Conservation (phyloP, 2,888 invertebrate species). For the Maniola hyperantus region DNA sequence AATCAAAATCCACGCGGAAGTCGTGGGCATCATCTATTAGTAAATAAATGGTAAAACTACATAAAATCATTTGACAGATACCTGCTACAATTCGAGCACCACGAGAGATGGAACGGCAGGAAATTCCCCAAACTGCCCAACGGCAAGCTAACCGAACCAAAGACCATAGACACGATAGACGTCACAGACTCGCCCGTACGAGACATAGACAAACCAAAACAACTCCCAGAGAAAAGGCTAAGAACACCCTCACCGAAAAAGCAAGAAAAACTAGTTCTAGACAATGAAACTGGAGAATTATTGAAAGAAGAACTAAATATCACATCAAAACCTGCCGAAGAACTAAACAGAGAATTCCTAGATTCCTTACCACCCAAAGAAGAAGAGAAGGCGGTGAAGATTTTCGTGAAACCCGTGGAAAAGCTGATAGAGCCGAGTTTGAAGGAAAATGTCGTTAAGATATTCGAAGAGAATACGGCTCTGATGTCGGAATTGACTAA, state of each 20-base stretch:
- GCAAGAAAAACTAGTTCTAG: slow-evolving; percentile 41
- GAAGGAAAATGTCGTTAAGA: slow-evolving; percentile 39
- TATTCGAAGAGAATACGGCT: slow-evolving; percentile 40
- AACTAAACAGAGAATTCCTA: slow-evolving; percentile 70
- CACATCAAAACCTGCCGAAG: slow-evolving; percentile 64
- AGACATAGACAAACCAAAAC: slow-evolving; percentile 44
- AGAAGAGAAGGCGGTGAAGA: slow-evolving; percentile 55
- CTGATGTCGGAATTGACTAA: slow-evolving; percentile 32
- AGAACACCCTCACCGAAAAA: slow-evolving; percentile 48
- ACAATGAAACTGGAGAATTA: slow-evolving; percentile 51
- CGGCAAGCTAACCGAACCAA: slow-evolving; percentile 53
- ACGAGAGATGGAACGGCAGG: slow-evolving; percentile 68
- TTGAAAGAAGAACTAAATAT: slow-evolving; percentile 55
- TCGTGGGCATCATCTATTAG: no score
- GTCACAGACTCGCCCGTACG: slow-evolving; percentile 69
- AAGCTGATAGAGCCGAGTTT: slow-evolving; percentile 47
- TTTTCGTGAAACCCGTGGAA: slow-evolving; percentile 67
- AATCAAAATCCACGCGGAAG: no score
- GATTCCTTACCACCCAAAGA: slow-evolving; percentile 62
- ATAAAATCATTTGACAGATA: slow-evolving; percentile 68
- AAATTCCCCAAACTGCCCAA: slow-evolving; percentile 61
- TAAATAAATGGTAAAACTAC: not conserved
- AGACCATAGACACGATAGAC: slow-evolving; percentile 66
- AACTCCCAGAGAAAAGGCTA: slow-evolving; percentile 48
- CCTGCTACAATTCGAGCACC: slow-evolving; percentile 86